Evolutionary conservation across 2,888 invertebrate genomes (phyloP).

Genomic region (Syrista parreyssii): DNA sequence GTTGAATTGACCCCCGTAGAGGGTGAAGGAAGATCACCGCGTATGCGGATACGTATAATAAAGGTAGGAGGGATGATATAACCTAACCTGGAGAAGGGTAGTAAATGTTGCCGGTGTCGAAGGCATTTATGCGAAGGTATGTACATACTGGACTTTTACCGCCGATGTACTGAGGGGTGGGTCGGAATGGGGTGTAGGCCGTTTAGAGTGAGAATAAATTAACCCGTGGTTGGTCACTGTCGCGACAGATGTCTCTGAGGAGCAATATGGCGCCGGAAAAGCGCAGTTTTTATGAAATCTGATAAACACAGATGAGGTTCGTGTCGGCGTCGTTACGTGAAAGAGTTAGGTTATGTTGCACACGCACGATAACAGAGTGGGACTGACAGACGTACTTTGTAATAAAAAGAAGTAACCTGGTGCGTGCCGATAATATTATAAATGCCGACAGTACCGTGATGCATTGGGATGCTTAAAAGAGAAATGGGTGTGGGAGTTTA

Average conservation of each 20-base stretch:
- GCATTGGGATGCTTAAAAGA: background rate
- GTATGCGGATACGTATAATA: background rate
- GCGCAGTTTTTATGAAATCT: conserved; percentile 27
- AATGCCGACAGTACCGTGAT: background rate
- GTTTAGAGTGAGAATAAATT: conserved; percentile 54
- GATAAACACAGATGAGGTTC: conserved; percentile 23
- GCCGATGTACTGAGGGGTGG: background rate
- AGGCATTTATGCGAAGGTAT: conserved; percentile 10
- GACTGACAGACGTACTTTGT: background rate
- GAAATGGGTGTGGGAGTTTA: background rate
- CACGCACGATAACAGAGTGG: background rate
- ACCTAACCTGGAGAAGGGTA: background rate
- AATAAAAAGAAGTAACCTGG: background rate
- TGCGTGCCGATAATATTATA: background rate
- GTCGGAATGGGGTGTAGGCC: conserved; percentile 51
- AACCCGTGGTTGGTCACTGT: conserved; percentile 21
- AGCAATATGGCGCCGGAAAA: conserved; percentile 45
- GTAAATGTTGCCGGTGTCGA: background rate
- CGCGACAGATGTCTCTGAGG: conserved; percentile 45
- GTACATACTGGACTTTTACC: background rate
- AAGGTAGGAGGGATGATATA: background rate
- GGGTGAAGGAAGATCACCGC: background rate
- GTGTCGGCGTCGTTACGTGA: background rate
- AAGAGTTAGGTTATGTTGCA: background rate
- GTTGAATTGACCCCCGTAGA: conserved; percentile 30